Base-by-base conservation (phyloP, 2,797 vertebrate species). In the Onychomys torridus region DNA sequence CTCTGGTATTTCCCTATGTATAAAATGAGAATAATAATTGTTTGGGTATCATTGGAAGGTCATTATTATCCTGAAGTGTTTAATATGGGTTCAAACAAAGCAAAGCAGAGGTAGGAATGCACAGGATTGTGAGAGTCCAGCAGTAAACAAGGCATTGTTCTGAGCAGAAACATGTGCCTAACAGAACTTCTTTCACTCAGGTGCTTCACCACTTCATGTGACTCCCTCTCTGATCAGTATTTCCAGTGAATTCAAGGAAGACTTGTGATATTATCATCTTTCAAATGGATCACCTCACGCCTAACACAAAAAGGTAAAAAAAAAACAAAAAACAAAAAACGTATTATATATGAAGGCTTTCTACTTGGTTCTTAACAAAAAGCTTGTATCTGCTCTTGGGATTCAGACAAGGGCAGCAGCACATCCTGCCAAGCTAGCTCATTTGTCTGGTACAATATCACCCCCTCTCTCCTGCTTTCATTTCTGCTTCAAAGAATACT, bases 231-330 rank as follows among this genome's bases (percentile, higher is more conserved):
- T 32, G 6, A 3, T 14, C 7, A 29, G 25, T 73, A 75, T 16
- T 46, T 73, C 49, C 49, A 23, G 4, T 69, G 34, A 12, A 27
- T 37, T 0, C 0, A 0, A 82, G 14, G 49, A 37, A 23, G 5
- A 40, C 19, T 57, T 29, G n/a, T 52, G 5, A 13, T 55, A 29
- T 40, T 52, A 11, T 5, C 17, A 3, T 40, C 88, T 19, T 46
- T 25, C 0, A 17, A 52, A 76, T 23, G 65, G 27, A 3, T 17
- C 5, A 5, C 7, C 16, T 43, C 75, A 43, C 17, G 40, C 2
- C 0, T 7, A 40, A 16, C 9, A 23, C 1, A 0, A 5, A 4
- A 1, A 5, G 43, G 59, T 78, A 43, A 61, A 81, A n/a, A 0
- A 12, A 59, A 17, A 49, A n/a, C n/a, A n/a, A n/a, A n/a, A n/a